Evolutionary conservation across 2,797 vertebrate species (phyloP), one percentile per base, ranked within the genome.

Genomic region (Lithobates pipiens): DNA sequence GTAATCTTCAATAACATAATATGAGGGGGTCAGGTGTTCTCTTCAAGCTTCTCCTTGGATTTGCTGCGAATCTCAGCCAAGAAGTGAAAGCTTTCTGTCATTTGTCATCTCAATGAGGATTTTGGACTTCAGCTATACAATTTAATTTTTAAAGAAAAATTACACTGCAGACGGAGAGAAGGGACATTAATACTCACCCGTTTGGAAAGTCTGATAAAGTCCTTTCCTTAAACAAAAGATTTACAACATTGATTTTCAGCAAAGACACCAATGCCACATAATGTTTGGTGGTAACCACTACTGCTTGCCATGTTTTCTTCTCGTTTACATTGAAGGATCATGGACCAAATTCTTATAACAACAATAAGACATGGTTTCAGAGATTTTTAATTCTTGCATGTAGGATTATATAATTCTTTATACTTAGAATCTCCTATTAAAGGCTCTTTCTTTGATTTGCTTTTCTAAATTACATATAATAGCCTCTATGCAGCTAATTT

Each of bases 1-100:
- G 46, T 71, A 32, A 36, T 81, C 68, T 72, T 71, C 79, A 72
- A 81, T 81, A 70, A 81, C 68, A 57, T 72, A 36, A 81, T 72
- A 71, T 61, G 46, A 42, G 69, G 3, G 57, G 69, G 69, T 54
- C 50, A 72, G 79, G 46, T 81, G 32, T 50, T 81, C 69, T 72
- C 79, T n/a, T 23, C 21, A 81, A 81, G n/a, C 27, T 71, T 81
- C 79, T 69, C 79, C 32, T 57, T 23, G 71, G 79, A 72, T 15
- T 81, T 72, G 13, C 27, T 27, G 32, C 36, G 15, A 36, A 39
- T 81, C 11, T 72, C 23, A 39, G 50, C 68, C 29, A 57, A 71
- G 25, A 57, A 71, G 67, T 68, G 42, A 71, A 69, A 71, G 44
- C 68, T 72, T 23, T 54, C n/a, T 81, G 68, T 71, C 69, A 81